Evolutionary conservation across 2,888 invertebrate genomes (phyloP), one percentile per base, ranked within the genome.

Genomic region (Synergus laeviventris): DNA sequence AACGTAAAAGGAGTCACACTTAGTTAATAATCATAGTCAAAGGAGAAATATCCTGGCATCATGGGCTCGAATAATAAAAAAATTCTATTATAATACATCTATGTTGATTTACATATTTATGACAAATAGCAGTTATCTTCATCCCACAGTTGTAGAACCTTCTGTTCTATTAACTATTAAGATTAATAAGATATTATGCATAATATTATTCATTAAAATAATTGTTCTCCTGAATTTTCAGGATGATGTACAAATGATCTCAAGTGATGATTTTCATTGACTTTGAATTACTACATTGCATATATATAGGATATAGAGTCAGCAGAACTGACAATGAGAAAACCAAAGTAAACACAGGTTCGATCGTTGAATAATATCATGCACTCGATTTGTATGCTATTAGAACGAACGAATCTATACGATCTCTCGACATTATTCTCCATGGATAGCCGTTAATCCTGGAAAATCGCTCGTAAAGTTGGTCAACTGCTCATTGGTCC

Each of bases 381-480:
- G 82, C 80, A 80, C 84, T 84, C 85, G 87, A 87, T 86, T 88
- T 87, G 87, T 86, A 85, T 83, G 84, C 88, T 86, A 88, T 88
- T 88, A 88, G 85, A 85, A 84, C 86, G 81, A 81, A 82, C 77
- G 83, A 84, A 87, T 87, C 85, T 83, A n/a, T n/a, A 77, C 83
- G 87, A 87, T 87, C 86, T 84, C 76, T 78, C 82, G 81, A 83
- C 83, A 82, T 87, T 85, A 87, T 87, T 88, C 86, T 83, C 80
- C 81, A 82, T 83, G 79, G 78, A 78, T 80, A 83, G 83, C 85
- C 84, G 86, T 87, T 87, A 85, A 83, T 86, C 81, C 80, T 82
- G 79, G 83, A 84, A 88, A 87, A 88, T 86, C 84, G 84, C 79
- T 86, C 85, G 85, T 86, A 85, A 86, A 86, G 84, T 85, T 82